Base-by-base conservation (phyloP, 2,797 vertebrate species). In the Anguilla marmorata region DNA sequence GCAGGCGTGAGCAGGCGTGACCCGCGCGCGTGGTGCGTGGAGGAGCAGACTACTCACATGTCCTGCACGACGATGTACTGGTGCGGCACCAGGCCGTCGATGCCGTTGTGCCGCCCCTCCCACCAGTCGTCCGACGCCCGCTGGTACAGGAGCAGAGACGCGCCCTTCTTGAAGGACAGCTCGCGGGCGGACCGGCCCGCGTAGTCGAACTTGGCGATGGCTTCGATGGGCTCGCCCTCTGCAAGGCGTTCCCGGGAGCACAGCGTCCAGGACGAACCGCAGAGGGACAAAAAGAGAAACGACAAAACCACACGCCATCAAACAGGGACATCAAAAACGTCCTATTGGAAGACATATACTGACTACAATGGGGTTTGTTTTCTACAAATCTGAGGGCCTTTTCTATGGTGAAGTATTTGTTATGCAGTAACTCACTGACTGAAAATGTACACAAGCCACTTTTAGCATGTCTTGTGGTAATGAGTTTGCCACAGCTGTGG, bases 61-160 rank as follows among this genome's bases (percentile, higher is more conserved):
- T 99, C 98, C 92, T 99, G 98, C 92, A 99, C 96, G 91, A 97
- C 95, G 84, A 99, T 98, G 93, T 99, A 99, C 94, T 99, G 99
- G 92, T 99, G 98, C 30, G 99, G 98, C 85, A 99, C 98, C 27
- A 99, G 97, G 90, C 99, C 99, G 5, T 96, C 98, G n/a, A 95
- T 95, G 30, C 98, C 98, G 0, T 99, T 99, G 94, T 96, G 97
- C 4, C 98, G 96, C 84, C 99, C 99, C 96, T 99, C 99, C 99
- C 99, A 99, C 99, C 99, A 99, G 96, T 99, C 99, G 90, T 99
- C 98, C 11, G 99, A 99, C 0, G 98, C 98, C 0, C 98, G 97
- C 93, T 98, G 99, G 90, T 98, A 98, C 33, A 99, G 97, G 92
- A 98, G 97, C 92, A 99, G 94, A 0, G 97, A 97, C 41, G 97